Percentiles rank a stretch among this genome's conserved stretches.
Conservation (phyloP, 1,140 invertebrate species). For the Papilio glaucus region DNA sequence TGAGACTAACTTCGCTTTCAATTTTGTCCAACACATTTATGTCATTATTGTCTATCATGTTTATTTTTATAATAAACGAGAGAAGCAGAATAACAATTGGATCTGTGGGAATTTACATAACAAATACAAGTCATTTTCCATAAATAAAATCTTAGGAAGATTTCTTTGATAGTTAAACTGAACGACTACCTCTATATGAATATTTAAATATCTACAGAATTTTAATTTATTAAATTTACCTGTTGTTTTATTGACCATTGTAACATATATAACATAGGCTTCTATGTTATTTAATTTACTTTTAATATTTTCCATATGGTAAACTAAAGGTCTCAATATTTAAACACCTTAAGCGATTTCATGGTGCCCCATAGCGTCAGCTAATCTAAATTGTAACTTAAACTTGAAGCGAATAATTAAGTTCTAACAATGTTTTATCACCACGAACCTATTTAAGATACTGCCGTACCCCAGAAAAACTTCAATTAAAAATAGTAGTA, state of each 20-base stretch:
- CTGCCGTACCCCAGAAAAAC: no score
- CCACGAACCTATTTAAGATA: no score
- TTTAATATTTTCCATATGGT: neutral
- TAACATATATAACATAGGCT: neutral
- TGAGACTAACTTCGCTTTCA: neutral
- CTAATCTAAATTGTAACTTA: no score
- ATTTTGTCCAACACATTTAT: neutral
- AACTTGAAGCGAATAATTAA: no score
- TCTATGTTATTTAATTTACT: neutral
- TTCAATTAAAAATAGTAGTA: no score
- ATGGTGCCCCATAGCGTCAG: no score
- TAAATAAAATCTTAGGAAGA: neutral
- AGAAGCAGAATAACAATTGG: neutral
- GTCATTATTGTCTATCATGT: constrained; percentile 2
- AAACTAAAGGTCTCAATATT: neutral
- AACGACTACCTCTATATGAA: constrained; percentile 4
- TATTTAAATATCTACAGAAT: constrained; percentile 2
- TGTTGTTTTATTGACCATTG: neutral
- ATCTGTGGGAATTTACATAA: constrained; percentile 5
- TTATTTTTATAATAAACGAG: neutral
- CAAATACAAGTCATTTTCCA: neutral
- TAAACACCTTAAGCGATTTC: neutral
- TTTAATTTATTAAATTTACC: neutral
- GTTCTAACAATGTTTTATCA: no score
- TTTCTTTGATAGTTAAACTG: constrained; percentile 2